Conservation (phyloP, 1,140 invertebrate genomes). For the Pseudachorutes palmiensis region DNA sequence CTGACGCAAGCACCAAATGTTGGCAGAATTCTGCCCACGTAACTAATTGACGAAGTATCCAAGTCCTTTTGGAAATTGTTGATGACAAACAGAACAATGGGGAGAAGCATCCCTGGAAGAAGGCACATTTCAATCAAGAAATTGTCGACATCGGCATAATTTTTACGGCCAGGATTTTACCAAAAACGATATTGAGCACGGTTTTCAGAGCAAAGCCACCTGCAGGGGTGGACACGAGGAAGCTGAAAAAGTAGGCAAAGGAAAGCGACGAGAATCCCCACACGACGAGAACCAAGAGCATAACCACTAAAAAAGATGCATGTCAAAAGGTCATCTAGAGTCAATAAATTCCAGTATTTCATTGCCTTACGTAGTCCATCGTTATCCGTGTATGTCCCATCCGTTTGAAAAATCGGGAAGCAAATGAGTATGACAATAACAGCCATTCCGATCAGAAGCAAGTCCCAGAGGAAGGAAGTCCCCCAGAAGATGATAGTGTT, state of each 20-base stretch:
- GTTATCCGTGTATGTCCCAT: conserved; percentile 17
- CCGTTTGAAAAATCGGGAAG: conserved; percentile 28
- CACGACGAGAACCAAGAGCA: conserved; percentile 28
- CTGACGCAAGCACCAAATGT: conserved; percentile 30
- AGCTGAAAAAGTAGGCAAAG: conserved; percentile 32
- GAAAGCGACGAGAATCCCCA: conserved; percentile 30
- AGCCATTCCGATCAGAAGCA: conserved; percentile 54
- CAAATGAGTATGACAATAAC: conserved; percentile 39
- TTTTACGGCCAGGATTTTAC: conserved; percentile 3
- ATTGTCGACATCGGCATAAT: not conserved
- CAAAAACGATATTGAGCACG: conserved; percentile 25
- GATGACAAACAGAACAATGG: conserved; percentile 24
- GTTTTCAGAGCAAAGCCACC: conserved; percentile 30
- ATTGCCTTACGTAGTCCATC: conserved; percentile 21
- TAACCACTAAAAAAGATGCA: conserved; percentile 13
- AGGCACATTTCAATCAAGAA: not conserved
- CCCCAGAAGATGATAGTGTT: conserved; percentile 62
- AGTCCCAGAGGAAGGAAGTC: conserved; percentile 63
- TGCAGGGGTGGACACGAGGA: conserved; percentile 9
- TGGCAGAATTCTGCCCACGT: conserved; percentile 30
- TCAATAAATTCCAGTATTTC: no score
- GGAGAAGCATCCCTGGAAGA: conserved; percentile 24
- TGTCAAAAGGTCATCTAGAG: not conserved
- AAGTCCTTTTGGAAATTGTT: conserved; percentile 13
- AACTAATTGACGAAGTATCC: not conserved